Evolutionary conservation across 1,140 invertebrate genomes (phyloP), one percentile per base, ranked within the genome.

Genomic region (Apis florea): DNA sequence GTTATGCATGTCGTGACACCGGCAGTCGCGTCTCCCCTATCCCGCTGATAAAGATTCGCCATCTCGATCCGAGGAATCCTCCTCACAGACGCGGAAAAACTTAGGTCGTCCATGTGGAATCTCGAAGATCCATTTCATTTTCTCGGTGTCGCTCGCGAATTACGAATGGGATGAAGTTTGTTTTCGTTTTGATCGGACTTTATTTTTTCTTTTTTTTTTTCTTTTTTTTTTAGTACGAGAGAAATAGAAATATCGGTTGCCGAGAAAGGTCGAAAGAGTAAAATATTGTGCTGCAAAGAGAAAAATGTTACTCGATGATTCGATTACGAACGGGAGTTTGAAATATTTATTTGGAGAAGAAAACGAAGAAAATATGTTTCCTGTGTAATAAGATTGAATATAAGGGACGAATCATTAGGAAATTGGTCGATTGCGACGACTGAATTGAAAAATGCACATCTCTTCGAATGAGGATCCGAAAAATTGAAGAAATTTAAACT

Each of bases 1-100:
- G 84, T 89, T 91, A 87, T 88, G 89, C 83, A 82, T 85, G 51
- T 61, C 75, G 73, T 66, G 6, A 77, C 47, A 64, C 63, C 64
- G 59, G 51, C 56, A 82, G 67, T 81, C 75, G 31, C 26, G 61
- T 67, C 31, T 40, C 75, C 72, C 76, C 67, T 77, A 75, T 85
- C 71, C 77, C 31, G 26, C 58, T 82, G 86, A 88, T 88, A 88
- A 87, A 82, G 83, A 83, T 87, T 78, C 81, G 72, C 79, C 58
- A 85, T 80, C 67, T 71, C 31, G 31, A 31, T 31, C 31, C 31
- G 1, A 31, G 3, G 31, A 31, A 40, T 40, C 31, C 31, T 4
- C 31, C 4, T 4, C 31, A 31, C 31, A 31, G 56, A 63, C 49
- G 21, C 17, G 26, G 74, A 61, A 69, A 26, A 63, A 19, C 59